Base-by-base conservation (phyloP, 2,888 invertebrate species). In the Deilephila elpenor region DNA sequence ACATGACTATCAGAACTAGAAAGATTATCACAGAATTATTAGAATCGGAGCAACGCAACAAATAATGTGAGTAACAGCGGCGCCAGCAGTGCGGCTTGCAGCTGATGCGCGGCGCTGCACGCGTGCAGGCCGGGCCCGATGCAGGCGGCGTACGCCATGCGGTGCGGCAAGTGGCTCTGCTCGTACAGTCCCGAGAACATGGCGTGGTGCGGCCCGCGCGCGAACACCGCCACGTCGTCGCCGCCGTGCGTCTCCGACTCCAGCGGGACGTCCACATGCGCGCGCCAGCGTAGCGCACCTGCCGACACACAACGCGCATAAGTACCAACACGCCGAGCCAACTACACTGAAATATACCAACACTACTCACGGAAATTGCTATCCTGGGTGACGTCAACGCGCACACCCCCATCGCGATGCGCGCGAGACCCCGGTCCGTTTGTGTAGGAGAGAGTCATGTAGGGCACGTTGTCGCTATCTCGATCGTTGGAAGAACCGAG, bases 181-280 rank as follows among this genome's bases (percentile, higher is more conserved):
- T 98, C 97, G 86, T 96, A 96, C 61, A 96, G 95, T 3, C 97
- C 97, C 19, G 96, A 95, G 89, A 98, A 97, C 74, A 98, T 92
- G 86, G 96, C 96, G 61, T 97, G 95, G 93, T 96, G 96, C 5
- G 97, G 97, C 71, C 96, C 98, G 64, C 89, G 88, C 79, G 96
- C 96, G 89, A 96, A 97, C 67, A 98, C 96, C 0, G 95, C 95
- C 34, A 98, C 97, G 93, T 98, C 98, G 79, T 98, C 97, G 0
- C 97, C 97, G 5, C 97, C 97, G 88, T 97, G 97, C 14, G 97
- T 97, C 85, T 97, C 97, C 67, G 92, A 91, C 0, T 79, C 80
- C 67, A 96, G 86, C 0, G 96, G 96, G 1, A 95, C 93, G 0
- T 96, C 94, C 0, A 95, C 91, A 78, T 91, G 91, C 3, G 87